phyloP scores from a whole-genome alignment of 2,888 invertebrate species.

The Enchytraeus crypticus region DNA sequence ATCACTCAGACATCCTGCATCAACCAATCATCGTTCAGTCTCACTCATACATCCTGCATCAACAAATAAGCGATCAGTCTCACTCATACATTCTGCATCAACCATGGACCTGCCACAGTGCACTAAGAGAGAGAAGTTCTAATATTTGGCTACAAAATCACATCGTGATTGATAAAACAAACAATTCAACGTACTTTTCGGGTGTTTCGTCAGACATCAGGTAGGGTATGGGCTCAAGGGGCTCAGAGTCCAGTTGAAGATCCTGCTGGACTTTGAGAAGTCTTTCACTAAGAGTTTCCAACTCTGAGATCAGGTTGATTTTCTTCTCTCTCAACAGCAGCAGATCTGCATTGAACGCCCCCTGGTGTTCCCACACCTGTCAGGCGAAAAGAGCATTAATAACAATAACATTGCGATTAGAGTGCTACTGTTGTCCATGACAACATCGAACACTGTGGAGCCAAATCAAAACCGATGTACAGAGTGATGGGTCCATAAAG shows the following conservation, averaged over 20 bases:
- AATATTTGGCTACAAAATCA: too few relatives aligned
- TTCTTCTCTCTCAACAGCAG: slow-evolving; percentile 43
- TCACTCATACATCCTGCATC: background rate
- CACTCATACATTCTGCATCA: too few relatives aligned
- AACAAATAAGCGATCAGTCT: background rate
- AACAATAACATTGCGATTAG: too few relatives aligned
- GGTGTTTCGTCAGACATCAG: slow-evolving; percentile 45
- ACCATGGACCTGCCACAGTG: too few relatives aligned
- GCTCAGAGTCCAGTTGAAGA: slow-evolving; percentile 28
- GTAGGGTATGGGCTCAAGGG: slow-evolving; percentile 36
- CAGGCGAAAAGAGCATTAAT: too few relatives aligned
- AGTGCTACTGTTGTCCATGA: too few relatives aligned
- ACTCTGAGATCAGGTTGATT: slow-evolving; percentile 39
- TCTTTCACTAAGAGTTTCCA: slow-evolving; percentile 32
- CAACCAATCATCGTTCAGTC: background rate
- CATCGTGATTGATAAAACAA: too few relatives aligned
- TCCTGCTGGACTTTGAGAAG: slow-evolving; percentile 33
- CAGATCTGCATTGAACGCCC: slow-evolving; percentile 42
- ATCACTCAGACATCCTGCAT: too few relatives aligned
- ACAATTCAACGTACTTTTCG: slow-evolving; percentile 21
- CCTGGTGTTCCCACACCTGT: slow-evolving; percentile 44
- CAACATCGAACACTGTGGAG: too few relatives aligned
- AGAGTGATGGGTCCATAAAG: too few relatives aligned
- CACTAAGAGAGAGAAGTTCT: too few relatives aligned
- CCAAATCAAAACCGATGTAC: too few relatives aligned